Evolutionary conservation across 1,140 invertebrate species (phyloP).

Genomic region (Meloidogyne exigua): DNA sequence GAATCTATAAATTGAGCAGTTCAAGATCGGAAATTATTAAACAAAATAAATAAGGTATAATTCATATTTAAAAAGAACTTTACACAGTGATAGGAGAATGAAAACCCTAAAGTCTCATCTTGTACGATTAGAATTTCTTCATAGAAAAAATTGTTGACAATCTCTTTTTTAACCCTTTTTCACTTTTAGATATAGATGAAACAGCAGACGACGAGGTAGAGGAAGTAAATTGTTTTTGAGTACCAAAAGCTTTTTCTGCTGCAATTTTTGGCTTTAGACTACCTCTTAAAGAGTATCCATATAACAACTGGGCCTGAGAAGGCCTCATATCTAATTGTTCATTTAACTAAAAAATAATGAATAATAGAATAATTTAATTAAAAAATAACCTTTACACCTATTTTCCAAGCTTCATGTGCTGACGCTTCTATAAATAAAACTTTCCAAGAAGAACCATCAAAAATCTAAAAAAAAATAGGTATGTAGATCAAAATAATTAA

Average conservation of each 20-base stretch:
- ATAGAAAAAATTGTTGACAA: neutral
- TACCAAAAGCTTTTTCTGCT: slow-evolving; percentile 11
- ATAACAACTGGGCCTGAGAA: neutral
- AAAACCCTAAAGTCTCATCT: too few relatives aligned
- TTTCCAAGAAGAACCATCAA: slow-evolving; percentile 13
- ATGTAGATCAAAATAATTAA: neutral
- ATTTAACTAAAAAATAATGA: slow-evolving; percentile 8
- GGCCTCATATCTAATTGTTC: slow-evolving; percentile 2
- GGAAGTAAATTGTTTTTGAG: neutral
- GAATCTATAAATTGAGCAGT: too few relatives aligned
- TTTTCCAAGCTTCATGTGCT: slow-evolving; percentile 24
- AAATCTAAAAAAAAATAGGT: neutral
- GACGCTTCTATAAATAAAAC: slow-evolving; percentile 14
- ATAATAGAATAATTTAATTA: neutral
- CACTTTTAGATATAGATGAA: neutral
- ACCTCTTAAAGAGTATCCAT: slow-evolving; percentile 3
- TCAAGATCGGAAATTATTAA: too few relatives aligned
- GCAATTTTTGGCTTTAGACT: slow-evolving; percentile 6
- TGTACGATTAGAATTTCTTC: neutral
- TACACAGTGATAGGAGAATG: too few relatives aligned
- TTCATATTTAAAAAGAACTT: too few relatives aligned
- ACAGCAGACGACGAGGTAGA: neutral
- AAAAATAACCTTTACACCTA: slow-evolving; percentile 15
- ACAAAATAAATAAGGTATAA: too few relatives aligned
- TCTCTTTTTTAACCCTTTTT: neutral